phyloP scores from a whole-genome alignment of 1,140 invertebrate genomes.

The Atta cephalotes region DNA sequence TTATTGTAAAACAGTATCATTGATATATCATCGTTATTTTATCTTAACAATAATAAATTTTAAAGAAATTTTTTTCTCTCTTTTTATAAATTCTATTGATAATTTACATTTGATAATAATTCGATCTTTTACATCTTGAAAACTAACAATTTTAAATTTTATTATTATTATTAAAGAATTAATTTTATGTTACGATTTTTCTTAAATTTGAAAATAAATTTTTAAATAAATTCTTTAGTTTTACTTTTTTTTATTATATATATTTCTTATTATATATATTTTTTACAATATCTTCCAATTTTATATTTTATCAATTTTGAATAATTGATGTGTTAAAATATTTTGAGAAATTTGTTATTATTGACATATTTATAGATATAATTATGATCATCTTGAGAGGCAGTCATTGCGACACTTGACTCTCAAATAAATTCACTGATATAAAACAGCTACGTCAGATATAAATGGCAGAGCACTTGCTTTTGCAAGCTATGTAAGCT shows the following conservation, averaged over 20 bases:
- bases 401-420: neutral
- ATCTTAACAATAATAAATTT: neutral
- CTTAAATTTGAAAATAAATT: neutral
- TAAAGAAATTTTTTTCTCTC: neutral
- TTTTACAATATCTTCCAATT: neutral
- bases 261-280: neutral
- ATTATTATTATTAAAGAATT: too few species aligned
- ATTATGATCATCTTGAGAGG: conserved; percentile 2
- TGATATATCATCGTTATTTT: neutral
- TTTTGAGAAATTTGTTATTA: conserved; percentile 8
- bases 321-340: neutral
- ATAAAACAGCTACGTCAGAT: conserved; percentile 2
- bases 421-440: neutral
- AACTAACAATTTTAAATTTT: neutral
- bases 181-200: neutral
- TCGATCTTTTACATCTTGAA: neutral
- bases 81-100: neutral
- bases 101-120: neutral
- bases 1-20: conserved; percentile 36
- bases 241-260: neutral
- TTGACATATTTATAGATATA: neutral
- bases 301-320: neutral
- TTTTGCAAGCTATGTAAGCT: conserved; percentile 23
- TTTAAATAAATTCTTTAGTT: neutral
- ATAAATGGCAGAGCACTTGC: conserved; percentile 37